A percentile compares a stretch with the other conserved stretches of the same genome.
Evolutionary conservation across 53 echinoderm and acorn worm genomes (phyloP).

Genomic region (Echinometra lucunter): DNA sequence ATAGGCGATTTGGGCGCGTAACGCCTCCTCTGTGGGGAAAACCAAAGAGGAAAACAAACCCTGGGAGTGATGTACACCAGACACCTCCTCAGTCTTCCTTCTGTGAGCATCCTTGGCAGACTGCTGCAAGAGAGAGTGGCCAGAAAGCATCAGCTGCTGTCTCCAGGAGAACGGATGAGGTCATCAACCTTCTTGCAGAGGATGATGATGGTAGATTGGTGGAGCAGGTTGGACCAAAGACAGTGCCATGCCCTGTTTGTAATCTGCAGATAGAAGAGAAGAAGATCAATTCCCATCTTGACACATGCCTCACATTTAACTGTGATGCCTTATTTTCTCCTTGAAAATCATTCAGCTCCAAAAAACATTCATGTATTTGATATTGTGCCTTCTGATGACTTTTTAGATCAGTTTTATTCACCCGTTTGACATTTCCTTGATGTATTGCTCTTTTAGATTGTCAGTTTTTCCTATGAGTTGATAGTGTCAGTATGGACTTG

Average conservation of each 20-base stretch:
- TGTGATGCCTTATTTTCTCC: slow-evolving; percentile 60
- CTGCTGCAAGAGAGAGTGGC: slow-evolving; percentile 48
- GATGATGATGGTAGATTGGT: slow-evolving; percentile 23
- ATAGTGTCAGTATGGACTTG: background rate
- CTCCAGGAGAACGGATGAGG: slow-evolving; percentile 12
- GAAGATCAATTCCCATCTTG: slow-evolving; percentile 72
- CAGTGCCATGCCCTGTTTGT: slow-evolving; percentile 72
- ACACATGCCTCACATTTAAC: slow-evolving; percentile 66
- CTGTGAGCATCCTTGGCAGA: slow-evolving; percentile 65
- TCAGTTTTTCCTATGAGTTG: background rate
- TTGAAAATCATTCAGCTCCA: background rate
- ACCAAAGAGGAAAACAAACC: background rate
- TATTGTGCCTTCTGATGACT: slow-evolving; percentile 2
- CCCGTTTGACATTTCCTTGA: background rate
- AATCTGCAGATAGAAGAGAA: slow-evolving; percentile 58
- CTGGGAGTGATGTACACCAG: background rate
- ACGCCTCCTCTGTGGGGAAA: slow-evolving; percentile 58
- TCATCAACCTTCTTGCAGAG: slow-evolving; percentile 34
- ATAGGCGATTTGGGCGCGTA: slow-evolving; percentile 59
- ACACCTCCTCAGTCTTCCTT: slow-evolving; percentile 50
- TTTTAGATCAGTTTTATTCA: background rate
- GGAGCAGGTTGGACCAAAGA: slow-evolving; percentile 33
- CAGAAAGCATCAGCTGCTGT: slow-evolving; percentile 23
- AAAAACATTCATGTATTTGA: slow-evolving; percentile 5
- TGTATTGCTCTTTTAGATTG: background rate